Evolutionary conservation across 92 coral and sea anemone genomes (phyloP).

Genomic region (Zoanthus solanderi): DNA sequence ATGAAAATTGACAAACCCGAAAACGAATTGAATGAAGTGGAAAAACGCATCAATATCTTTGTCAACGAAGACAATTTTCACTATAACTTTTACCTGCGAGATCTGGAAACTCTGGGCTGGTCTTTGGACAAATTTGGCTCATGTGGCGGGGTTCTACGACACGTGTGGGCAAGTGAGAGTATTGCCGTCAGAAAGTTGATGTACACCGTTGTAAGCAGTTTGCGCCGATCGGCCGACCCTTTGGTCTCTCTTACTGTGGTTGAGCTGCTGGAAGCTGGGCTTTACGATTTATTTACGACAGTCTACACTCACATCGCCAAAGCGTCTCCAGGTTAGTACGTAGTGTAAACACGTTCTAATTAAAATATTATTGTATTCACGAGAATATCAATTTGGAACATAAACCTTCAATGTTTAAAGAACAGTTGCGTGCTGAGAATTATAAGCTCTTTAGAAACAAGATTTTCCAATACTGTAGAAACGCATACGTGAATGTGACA

Average conservation of each 20-base stretch:
- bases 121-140: slow-evolving; percentile 36
- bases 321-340: not conserved
- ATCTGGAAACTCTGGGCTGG: slow-evolving; percentile 24
- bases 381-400: too few relatives aligned
- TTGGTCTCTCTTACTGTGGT: slow-evolving; percentile 11
- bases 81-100: slow-evolving; percentile 39
- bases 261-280: slow-evolving; percentile 25
- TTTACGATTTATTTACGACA: slow-evolving; percentile 20
- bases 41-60: slow-evolving; percentile 36
- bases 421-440: too few relatives aligned
- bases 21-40: slow-evolving; percentile 24
- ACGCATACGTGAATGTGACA: too few relatives aligned
- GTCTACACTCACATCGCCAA: slow-evolving; percentile 29
- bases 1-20: slow-evolving; percentile 41
- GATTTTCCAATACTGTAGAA: too few relatives aligned
- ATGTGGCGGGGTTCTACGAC: slow-evolving; percentile 24
- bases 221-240: slow-evolving; percentile 36
- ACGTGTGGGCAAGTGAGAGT: slow-evolving; percentile 41
- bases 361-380: too few relatives aligned
- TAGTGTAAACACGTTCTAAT: too few relatives aligned
- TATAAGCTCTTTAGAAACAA: too few relatives aligned
- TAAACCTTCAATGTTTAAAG: too few relatives aligned
- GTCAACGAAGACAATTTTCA: slow-evolving; percentile 39
- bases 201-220: slow-evolving; percentile 28
- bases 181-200: slow-evolving; percentile 15